Percentiles rank a stretch among this genome's conserved stretches.
These are phyloP conservation scores for Agonopterix subpropinquella DNA, from an alignment of 2,888 invertebrate genomes.

Conservation along the genomic window DNA sequence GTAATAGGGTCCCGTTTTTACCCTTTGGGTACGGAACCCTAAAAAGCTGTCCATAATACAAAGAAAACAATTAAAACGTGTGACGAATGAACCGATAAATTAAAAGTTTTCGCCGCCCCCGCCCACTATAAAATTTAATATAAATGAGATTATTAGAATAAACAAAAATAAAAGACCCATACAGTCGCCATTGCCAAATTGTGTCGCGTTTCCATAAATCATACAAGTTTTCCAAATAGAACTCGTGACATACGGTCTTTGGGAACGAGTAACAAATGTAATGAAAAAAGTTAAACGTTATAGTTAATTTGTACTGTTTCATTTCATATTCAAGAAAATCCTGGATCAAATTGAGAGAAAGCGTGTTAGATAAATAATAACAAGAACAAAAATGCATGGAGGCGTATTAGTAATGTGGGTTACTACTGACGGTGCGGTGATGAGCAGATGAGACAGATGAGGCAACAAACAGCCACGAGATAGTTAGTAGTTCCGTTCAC, in stretches of 20 bases:
- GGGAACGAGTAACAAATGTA: background rate
- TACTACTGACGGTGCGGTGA: too few relatives aligned
- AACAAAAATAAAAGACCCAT: conserved; percentile 44
- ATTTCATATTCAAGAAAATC: too few relatives aligned
- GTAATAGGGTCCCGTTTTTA: too few relatives aligned
- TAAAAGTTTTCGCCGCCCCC: conserved; percentile 30
- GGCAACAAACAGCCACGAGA: too few relatives aligned
- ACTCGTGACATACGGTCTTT: conserved; percentile 24
- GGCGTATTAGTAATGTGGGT: too few relatives aligned
- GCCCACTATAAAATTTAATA: conserved; percentile 36
- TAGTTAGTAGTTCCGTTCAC: too few relatives aligned
- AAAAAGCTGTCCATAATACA: background rate
- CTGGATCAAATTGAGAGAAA: too few relatives aligned
- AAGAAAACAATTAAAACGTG: too few relatives aligned
- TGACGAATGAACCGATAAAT: conserved; percentile 19
- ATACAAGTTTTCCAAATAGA: conserved; percentile 23
- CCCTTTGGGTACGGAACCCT: too few relatives aligned
- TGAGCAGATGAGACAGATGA: too few relatives aligned
- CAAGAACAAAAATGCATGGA: too few relatives aligned
- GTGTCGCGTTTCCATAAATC: conserved; percentile 49
- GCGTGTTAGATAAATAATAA: too few relatives aligned
- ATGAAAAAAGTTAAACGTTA: background rate
- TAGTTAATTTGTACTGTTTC: background rate
- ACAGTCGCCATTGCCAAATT: conserved; percentile 45
- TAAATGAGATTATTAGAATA: conserved; percentile 45